Conservation (phyloP, 92 coral and sea anemone species). For the Nematostella vectensis region DNA sequence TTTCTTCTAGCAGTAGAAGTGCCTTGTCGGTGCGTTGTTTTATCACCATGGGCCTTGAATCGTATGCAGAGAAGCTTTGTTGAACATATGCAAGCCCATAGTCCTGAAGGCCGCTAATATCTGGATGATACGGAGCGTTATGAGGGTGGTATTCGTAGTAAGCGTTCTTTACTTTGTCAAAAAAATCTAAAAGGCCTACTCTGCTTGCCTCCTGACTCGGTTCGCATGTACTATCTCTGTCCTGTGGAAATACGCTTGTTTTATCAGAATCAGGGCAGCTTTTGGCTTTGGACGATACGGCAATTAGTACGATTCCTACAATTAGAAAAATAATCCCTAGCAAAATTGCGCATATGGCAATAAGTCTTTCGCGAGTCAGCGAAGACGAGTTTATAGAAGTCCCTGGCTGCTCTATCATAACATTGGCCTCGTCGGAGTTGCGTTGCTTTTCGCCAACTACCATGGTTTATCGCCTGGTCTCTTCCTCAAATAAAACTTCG, state of each 20-base stretch:
- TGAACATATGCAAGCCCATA: conserved; percentile 15
- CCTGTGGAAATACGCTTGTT: background rate
- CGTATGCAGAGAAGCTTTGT: conserved; percentile 41
- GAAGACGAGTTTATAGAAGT: background rate
- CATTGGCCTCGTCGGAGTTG: background rate
- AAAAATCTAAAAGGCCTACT: conserved; percentile 51
- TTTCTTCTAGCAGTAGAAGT: conserved; percentile 37
- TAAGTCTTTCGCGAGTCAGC: conserved; percentile 18
- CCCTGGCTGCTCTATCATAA: background rate
- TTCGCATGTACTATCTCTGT: conserved; percentile 20
- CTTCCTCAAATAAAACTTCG: too few relatives aligned
- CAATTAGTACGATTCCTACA: conserved; percentile 58
- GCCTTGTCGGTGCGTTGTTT: conserved; percentile 73
- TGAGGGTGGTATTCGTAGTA: conserved; percentile 56
- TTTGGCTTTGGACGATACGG: conserved; percentile 23
- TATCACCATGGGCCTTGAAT: conserved; percentile 53
- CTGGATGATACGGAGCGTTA: conserved; percentile 44
- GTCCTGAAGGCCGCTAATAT: conserved; percentile 10
- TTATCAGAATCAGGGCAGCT: background rate
- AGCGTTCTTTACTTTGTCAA: conserved; percentile 37
- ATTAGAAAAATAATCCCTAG: conserved; percentile 36
- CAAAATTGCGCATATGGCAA: conserved; percentile 28
- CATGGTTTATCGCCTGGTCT: too few relatives aligned
- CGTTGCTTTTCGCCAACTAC: too few relatives aligned
- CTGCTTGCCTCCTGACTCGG: conserved; percentile 55